A percentile compares a stretch with the other conserved stretches of the same genome.
These are phyloP conservation scores for Toxostoma redivivum DNA, from an alignment of 2,113 vertebrate species.

Conservation along the genomic window DNA sequence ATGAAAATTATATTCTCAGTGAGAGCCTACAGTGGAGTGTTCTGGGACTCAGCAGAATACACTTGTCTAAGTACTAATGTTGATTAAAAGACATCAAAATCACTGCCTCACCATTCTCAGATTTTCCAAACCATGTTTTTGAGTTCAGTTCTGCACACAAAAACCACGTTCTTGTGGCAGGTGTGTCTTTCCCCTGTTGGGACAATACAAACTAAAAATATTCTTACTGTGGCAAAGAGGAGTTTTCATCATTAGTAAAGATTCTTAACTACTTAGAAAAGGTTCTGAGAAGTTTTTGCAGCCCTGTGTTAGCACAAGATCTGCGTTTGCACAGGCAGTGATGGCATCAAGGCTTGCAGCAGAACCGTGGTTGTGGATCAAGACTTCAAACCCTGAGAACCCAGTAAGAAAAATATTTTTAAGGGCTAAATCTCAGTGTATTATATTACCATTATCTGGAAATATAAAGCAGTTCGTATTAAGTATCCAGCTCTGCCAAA, in stretches of 20 bases:
- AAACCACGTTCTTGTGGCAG: fast-evolving
- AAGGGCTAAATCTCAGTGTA: neutral
- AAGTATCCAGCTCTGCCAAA: neutral
- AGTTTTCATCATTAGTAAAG: neutral
- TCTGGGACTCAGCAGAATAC: neutral
- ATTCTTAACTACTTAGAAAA: neutral
- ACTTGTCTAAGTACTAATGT: neutral
- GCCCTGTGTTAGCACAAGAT: neutral
- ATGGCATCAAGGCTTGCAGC: neutral
- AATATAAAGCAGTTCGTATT: neutral
- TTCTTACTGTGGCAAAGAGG: neutral
- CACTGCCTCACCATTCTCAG: neutral
- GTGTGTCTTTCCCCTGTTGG: neutral
- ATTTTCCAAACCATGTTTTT: neutral
- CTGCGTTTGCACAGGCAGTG: neutral
- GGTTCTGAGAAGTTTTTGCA: neutral
- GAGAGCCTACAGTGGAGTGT: neutral
- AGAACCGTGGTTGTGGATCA: fast-evolving
- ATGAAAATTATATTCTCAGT: neutral
- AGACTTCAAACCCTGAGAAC: neutral
- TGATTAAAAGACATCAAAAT: neutral
- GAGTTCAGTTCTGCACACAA: neutral
- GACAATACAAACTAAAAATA: neutral
- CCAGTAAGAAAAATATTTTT: neutral
- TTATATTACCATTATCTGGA: neutral